phyloP scores from a whole-genome alignment of 2,888 invertebrate species.

The Lithodes maja region DNA sequence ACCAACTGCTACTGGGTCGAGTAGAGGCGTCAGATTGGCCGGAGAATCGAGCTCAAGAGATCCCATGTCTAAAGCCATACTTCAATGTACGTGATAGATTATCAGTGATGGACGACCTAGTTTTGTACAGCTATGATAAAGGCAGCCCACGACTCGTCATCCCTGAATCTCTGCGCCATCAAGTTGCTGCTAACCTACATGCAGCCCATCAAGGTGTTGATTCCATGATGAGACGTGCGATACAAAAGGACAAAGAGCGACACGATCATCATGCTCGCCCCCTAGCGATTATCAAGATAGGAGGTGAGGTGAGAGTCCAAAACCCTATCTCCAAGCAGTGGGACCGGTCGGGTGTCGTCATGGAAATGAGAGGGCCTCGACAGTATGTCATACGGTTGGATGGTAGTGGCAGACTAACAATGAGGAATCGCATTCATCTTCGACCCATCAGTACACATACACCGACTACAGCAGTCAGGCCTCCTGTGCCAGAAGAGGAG shows the following conservation, averaged over 20 bases:
- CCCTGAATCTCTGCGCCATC: not conserved
- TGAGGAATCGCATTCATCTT: no score
- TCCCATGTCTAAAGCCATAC: not conserved
- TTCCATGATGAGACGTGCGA: not conserved
- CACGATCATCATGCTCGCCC: no score
- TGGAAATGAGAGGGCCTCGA: no score
- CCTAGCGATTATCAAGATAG: no score
- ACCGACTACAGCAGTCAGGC: no score
- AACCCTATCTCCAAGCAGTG: no score
- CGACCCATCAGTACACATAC: no score
- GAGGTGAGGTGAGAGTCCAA: no score
- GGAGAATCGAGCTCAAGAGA: not conserved
- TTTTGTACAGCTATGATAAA: not conserved
- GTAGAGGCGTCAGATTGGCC: not conserved
- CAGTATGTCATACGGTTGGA: no score
- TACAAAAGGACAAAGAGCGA: not conserved
- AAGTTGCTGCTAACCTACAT: conserved; percentile 4
- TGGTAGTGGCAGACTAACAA: no score
- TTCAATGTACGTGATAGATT: not conserved
- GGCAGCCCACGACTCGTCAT: not conserved
- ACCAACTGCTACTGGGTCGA: not conserved
- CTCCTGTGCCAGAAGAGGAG: no score
- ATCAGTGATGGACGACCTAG: not conserved
- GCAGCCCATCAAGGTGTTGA: conserved; percentile 16
- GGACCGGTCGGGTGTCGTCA: no score